A percentile compares a stretch with the other conserved stretches of the same genome.
Evolutionary conservation across 2,888 invertebrate genomes (phyloP).

Genomic region (Scelioninae gen. 1): DNA sequence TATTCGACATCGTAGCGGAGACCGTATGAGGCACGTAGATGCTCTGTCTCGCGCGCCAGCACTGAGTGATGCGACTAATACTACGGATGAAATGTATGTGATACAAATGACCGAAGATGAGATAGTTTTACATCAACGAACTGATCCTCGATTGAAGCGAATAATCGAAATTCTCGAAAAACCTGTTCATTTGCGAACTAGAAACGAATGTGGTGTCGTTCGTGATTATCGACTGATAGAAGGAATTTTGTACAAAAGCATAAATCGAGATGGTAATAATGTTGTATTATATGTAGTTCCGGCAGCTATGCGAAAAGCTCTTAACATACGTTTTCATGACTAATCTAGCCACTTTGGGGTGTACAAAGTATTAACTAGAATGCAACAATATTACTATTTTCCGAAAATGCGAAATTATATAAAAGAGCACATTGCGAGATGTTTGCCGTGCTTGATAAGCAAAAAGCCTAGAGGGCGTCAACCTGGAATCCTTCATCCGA

Average conservation of each 20-base stretch:
- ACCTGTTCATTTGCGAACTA: too few species aligned
- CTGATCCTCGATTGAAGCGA: neutral
- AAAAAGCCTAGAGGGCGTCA: neutral
- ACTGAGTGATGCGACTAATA: too few species aligned
- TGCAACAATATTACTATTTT: neutral
- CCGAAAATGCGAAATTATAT: neutral
- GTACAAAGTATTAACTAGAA: conserved; percentile 28
- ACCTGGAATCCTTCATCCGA: neutral
- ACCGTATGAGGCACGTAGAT: conserved; percentile 48
- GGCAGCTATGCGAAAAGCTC: conserved; percentile 48
- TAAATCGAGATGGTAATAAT: neutral
- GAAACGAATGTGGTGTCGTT: too few species aligned
- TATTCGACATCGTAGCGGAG: conserved; percentile 25
- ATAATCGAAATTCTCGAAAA: too few species aligned
- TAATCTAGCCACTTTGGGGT: conserved; percentile 49
- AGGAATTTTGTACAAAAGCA: too few species aligned
- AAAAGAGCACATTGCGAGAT: neutral
- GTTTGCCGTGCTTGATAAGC: neutral
- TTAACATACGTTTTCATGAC: conserved; percentile 54
- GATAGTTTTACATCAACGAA: conserved; percentile 8
- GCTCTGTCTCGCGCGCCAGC: conserved; percentile 27
- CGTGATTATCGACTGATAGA: too few species aligned
- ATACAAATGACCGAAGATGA: conserved; percentile 7
- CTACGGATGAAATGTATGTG: neutral
- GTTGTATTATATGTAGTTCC: conserved; percentile 54